phyloP scores from a whole-genome alignment of 2,888 invertebrate species.

The Tubulanus polymorphus region DNA sequence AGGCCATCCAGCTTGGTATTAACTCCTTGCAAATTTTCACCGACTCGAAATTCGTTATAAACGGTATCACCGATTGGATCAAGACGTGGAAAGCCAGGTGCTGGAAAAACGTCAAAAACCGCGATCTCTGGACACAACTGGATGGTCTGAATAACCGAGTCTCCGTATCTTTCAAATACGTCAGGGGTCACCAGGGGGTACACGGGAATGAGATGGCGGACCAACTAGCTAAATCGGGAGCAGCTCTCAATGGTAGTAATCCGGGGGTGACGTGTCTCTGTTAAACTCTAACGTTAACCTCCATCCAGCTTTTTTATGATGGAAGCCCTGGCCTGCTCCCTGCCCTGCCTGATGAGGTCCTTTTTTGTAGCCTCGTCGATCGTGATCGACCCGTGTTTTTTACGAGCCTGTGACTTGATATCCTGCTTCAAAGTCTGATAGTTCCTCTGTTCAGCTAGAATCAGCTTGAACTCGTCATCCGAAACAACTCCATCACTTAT shows the following conservation, averaged over 20 bases:
- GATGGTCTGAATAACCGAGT: neutral
- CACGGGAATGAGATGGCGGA: neutral
- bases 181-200: neutral
- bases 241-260: too few species aligned
- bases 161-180: neutral
- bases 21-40: neutral
- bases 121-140: neutral
- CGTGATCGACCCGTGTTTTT: neutral
- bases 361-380: neutral
- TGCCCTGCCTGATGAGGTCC: neutral
- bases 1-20: neutral
- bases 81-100: neutral
- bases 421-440: neutral
- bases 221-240: neutral
- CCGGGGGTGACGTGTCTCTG: too few species aligned
- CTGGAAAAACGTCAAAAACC: neutral
- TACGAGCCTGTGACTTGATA: neutral
- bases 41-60: neutral
- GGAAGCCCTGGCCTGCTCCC: too few species aligned
- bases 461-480: neutral
- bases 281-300: too few species aligned
- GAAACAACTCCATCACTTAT: neutral
- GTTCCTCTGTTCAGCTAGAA: neutral
- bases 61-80: neutral
- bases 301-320: too few species aligned